A percentile compares a stretch with the other conserved stretches of the same genome.
phyloP scores from a whole-genome alignment of 2,888 invertebrate genomes.

The Nowickia ferox region DNA sequence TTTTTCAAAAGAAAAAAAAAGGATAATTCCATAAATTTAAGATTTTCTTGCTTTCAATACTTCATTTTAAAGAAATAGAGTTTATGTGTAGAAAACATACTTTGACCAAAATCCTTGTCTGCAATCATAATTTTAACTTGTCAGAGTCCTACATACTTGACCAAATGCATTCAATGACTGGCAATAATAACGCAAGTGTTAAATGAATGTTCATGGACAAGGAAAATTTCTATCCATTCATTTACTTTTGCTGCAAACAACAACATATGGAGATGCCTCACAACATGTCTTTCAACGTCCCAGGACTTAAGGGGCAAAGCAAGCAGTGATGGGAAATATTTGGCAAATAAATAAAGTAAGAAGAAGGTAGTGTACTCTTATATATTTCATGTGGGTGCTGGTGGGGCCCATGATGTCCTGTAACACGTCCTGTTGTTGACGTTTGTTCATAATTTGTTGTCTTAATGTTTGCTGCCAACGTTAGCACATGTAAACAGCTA shows the following conservation, averaged over 20 bases:
- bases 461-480: constrained; percentile 37
- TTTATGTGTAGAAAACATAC: constrained; percentile 41
- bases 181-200: constrained; percentile 43
- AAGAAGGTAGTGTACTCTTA: background rate
- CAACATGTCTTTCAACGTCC: constrained; percentile 67
- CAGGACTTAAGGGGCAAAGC: constrained; percentile 36
- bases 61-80: constrained; percentile 12
- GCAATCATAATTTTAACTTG: constrained; percentile 71
- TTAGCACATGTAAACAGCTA: constrained; percentile 58
- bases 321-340: constrained; percentile 18
- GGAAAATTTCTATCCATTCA: constrained; percentile 31
- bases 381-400: constrained; percentile 32
- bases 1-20: constrained; percentile 74
- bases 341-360: constrained; percentile 20
- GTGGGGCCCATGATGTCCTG: constrained; percentile 56
- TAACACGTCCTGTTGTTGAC: constrained; percentile 67
- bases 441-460: constrained; percentile 67
- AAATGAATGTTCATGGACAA: constrained; percentile 18
- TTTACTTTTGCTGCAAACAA: constrained; percentile 37
- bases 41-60: background rate
- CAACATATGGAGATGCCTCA: constrained; percentile 67
- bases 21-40: background rate
- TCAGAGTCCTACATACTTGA: constrained; percentile 64
- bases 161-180: constrained; percentile 65
- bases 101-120: constrained; percentile 68